Conservation (phyloP, 2,888 invertebrate species). For the Tanypteryx hageni region DNA sequence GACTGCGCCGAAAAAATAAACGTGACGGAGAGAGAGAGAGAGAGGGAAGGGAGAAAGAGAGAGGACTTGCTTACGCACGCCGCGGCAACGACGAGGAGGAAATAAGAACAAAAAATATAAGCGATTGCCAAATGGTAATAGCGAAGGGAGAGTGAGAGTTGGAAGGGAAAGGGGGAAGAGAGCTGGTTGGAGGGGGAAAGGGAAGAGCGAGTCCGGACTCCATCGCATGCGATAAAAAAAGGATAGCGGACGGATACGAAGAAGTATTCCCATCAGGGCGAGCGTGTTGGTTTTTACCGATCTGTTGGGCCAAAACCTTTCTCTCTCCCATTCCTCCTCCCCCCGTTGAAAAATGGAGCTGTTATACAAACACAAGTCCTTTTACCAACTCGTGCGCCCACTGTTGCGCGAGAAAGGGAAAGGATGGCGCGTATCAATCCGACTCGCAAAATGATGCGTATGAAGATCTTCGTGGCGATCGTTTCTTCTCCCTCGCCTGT, state of each 20-base stretch:
- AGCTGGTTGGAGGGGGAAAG: neutral
- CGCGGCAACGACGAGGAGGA: neutral
- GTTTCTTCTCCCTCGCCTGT: no score
- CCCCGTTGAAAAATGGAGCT: neutral
- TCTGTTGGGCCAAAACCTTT: neutral
- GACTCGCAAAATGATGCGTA: no score
- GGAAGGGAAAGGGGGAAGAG: neutral
- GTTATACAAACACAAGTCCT: no score
- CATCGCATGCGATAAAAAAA: neutral
- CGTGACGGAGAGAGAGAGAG: neutral
- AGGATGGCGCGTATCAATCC: no score
- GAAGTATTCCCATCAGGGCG: neutral
- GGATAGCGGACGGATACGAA: neutral
- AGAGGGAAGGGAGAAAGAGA: neutral
- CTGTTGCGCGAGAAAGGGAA: no score
- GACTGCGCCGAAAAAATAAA: conserved; percentile 19
- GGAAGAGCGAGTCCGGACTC: neutral
- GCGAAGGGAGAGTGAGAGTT: neutral
- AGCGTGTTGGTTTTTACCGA: neutral
- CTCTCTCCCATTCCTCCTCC: neutral
- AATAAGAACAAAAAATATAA: neutral
- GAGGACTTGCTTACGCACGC: conserved; percentile 8
- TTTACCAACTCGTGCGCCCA: no score
- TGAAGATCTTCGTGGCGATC: no score
- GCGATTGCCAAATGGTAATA: conserved; percentile 24